phyloP scores from a whole-genome alignment of 2,113 vertebrate species.

The Neopipo cinnamomea region DNA sequence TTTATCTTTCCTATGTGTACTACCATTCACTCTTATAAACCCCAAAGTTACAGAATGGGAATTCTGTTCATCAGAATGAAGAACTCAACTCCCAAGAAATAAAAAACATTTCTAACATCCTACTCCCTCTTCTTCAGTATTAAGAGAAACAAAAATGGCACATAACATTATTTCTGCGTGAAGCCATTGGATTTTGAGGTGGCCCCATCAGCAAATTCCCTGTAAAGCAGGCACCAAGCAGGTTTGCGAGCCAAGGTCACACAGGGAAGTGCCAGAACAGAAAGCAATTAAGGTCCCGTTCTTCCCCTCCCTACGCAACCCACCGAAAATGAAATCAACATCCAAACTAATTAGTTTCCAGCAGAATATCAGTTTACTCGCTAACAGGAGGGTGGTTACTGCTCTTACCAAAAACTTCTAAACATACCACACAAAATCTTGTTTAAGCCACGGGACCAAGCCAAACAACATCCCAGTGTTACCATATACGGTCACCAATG shows the following conservation, averaged over 20 bases:
- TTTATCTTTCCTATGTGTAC: neutral
- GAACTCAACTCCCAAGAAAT: neutral
- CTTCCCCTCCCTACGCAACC: slow-evolving; percentile 20
- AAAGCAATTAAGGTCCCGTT: slow-evolving; percentile 29
- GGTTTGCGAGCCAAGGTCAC: neutral
- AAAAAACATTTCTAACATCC: neutral
- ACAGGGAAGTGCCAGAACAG: neutral
- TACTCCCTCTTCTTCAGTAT: neutral
- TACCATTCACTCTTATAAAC: neutral
- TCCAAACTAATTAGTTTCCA: slow-evolving; percentile 49
- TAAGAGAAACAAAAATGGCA: neutral
- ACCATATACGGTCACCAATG: slow-evolving; percentile 54
- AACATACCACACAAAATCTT: slow-evolving; percentile 24
- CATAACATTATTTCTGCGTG: neutral
- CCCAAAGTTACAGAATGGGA: neutral
- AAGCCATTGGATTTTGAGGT: neutral
- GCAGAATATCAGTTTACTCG: slow-evolving; percentile 46
- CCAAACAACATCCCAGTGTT: neutral
- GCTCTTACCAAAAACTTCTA: slow-evolving; percentile 56
- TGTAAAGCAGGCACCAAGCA: neutral
- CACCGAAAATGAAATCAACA: slow-evolving; percentile 45
- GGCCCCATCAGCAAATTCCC: neutral
- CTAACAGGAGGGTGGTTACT: neutral
- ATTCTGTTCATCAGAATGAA: neutral
- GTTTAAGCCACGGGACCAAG: slow-evolving; percentile 10